These are phyloP conservation scores for Intellagama lesueurii DNA, from an alignment of 2,797 vertebrate genomes.

Conservation along the genomic window DNA sequence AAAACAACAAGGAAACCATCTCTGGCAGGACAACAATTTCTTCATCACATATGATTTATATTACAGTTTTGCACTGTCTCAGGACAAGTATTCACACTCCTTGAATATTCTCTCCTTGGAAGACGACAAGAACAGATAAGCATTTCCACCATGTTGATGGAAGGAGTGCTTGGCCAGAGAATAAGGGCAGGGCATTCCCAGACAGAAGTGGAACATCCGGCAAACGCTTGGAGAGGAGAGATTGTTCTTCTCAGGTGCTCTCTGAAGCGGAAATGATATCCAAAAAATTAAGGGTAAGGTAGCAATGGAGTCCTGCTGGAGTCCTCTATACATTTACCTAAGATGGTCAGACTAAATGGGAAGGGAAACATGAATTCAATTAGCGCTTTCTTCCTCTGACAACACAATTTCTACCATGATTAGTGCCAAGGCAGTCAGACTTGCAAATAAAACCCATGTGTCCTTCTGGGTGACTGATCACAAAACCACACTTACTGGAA, in stretches of 20 bases:
- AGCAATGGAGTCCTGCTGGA: not conserved
- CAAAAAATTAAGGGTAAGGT: not conserved
- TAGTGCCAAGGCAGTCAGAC: no score
- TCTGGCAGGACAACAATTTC: not conserved
- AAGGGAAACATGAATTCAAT: no score
- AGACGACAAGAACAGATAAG: not conserved
- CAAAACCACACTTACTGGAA: no score
- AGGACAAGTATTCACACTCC: not conserved
- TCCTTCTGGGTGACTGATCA: no score
- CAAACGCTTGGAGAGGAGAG: not conserved
- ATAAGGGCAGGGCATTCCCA: not conserved
- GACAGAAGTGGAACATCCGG: not conserved
- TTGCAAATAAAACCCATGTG: no score
- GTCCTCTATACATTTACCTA: not conserved
- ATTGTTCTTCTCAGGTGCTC: not conserved
- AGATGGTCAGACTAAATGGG: not conserved
- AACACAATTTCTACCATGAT: no score
- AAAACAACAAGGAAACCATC: not conserved
- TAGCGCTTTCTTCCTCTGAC: no score
- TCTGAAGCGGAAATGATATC: not conserved
- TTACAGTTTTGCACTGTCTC: not conserved
- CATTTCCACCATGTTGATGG: not conserved
- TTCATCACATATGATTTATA: not conserved
- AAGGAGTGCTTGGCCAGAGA: not conserved
- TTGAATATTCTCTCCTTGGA: not conserved